Percentiles rank a stretch among this genome's conserved stretches.
Evolutionary conservation across 2,797 vertebrate genomes (phyloP).

Genomic region (Sparus aurata): DNA sequence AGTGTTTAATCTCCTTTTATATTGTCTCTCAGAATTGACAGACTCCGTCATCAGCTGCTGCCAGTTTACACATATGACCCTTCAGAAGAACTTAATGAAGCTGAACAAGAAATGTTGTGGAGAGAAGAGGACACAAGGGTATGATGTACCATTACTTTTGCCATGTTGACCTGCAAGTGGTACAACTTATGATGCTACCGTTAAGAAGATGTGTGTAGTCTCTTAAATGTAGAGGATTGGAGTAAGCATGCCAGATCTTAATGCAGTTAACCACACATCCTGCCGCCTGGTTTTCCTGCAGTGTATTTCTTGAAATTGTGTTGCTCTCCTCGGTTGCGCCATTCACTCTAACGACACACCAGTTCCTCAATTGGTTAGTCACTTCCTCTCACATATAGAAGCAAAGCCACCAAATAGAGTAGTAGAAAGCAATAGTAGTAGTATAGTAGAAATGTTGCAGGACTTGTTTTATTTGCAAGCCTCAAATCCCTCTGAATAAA

Average conservation of each 20-base stretch:
- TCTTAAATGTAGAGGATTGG: neutral
- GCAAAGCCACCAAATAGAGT: neutral
- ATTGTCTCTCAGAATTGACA: slow-evolving; percentile 86
- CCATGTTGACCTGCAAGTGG: neutral
- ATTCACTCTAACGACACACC: neutral
- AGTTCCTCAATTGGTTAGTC: slow-evolving; percentile 48
- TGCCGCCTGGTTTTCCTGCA: neutral
- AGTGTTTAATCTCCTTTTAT: neutral
- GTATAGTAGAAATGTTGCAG: neutral
- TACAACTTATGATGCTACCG: neutral
- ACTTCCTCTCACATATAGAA: slow-evolving; percentile 45
- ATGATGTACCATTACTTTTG: slow-evolving; percentile 17
- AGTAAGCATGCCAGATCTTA: too few species aligned
- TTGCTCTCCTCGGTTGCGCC: slow-evolving; percentile 14
- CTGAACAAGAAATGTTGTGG: slow-evolving; percentile 93
- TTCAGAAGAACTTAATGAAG: slow-evolving; percentile 93
- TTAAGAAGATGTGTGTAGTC: neutral
- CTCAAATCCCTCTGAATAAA: neutral
- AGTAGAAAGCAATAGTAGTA: neutral
- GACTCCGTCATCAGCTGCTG: slow-evolving; percentile 94
- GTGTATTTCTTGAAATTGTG: neutral
- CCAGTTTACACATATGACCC: slow-evolving; percentile 97
- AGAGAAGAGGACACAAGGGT: slow-evolving; percentile 92
- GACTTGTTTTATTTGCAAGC: neutral
- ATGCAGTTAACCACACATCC: neutral